Evolutionary conservation across 2,888 invertebrate species (phyloP).

Genomic region (Apomyelois bistriatella): DNA sequence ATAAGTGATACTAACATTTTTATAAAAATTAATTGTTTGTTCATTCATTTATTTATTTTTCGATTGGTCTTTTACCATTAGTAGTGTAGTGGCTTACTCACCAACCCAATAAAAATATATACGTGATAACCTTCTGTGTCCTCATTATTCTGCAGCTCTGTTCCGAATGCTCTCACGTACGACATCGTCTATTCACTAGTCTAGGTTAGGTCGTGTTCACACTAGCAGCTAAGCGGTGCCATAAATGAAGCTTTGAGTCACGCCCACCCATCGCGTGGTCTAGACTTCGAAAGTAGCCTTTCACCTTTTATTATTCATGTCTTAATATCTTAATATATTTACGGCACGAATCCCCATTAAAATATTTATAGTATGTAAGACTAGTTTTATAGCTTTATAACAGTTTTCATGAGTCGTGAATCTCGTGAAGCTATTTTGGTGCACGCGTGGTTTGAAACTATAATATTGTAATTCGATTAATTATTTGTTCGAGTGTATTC

Average conservation of each 20-base stretch:
- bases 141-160: neutral
- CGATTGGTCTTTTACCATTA: too few relatives aligned
- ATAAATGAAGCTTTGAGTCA: neutral
- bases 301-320: slow-evolving; percentile 1
- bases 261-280: slow-evolving; percentile 12
- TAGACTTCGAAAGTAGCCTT: slow-evolving; percentile 9
- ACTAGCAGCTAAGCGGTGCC: slow-evolving; percentile 2
- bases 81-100: too few relatives aligned
- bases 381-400: neutral
- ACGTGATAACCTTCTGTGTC: neutral
- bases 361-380: neutral
- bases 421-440: neutral
- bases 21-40: too few relatives aligned
- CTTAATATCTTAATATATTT: neutral
- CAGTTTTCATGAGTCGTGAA: neutral
- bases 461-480: too few relatives aligned
- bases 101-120: neutral
- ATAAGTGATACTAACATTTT: too few relatives aligned
- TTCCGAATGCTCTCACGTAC: slow-evolving; percentile 2
- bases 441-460: neutral
- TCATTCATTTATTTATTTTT: too few relatives aligned
- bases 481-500: too few relatives aligned
- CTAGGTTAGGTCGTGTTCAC: neutral
- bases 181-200: neutral
- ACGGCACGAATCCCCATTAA: neutral